Percentiles rank a stretch among this genome's conserved stretches.
phyloP scores from a whole-genome alignment of 2,888 invertebrate species.

The Zootermopsis nevadensis region DNA sequence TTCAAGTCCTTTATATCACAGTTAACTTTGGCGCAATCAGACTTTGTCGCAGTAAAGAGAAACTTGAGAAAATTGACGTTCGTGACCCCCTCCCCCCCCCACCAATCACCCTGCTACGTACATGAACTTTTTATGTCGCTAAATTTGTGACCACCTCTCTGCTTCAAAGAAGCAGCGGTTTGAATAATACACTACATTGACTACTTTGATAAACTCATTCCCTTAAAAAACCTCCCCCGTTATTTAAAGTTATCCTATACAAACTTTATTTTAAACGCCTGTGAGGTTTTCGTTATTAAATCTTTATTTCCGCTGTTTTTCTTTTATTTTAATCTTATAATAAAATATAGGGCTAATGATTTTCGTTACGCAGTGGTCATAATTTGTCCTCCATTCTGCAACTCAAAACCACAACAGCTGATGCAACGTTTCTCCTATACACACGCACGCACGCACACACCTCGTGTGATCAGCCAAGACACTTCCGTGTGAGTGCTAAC shows the following conservation, averaged over 20 bases:
- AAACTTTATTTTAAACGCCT: conserved; percentile 2
- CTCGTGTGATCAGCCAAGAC: neutral
- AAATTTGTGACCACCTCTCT: neutral
- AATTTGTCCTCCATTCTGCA: neutral
- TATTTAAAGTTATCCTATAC: neutral
- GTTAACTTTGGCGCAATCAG: conserved; percentile 15
- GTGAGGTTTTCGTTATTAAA: neutral
- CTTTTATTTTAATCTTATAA: neutral
- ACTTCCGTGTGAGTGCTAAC: conserved; percentile 26
- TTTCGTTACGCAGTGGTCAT: neutral
- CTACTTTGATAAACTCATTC: conserved; percentile 20
- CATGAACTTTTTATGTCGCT: neutral
- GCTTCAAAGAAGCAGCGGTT: conserved; percentile 12
- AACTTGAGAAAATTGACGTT: conserved; percentile 18
- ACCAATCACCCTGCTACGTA: neutral
- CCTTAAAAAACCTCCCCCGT: conserved; percentile 1
- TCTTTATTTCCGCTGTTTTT: neutral
- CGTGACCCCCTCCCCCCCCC: neutral
- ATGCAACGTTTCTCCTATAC: conserved; percentile 16
- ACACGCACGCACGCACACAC: conserved; percentile 29
- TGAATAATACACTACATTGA: conserved; percentile 19
- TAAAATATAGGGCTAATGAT: neutral
- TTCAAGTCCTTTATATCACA: neutral
- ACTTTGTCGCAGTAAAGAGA: conserved; percentile 7
- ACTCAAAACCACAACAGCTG: neutral